phyloP scores from a whole-genome alignment of 2,797 vertebrate species.

The Pseudochromis fuscus region DNA sequence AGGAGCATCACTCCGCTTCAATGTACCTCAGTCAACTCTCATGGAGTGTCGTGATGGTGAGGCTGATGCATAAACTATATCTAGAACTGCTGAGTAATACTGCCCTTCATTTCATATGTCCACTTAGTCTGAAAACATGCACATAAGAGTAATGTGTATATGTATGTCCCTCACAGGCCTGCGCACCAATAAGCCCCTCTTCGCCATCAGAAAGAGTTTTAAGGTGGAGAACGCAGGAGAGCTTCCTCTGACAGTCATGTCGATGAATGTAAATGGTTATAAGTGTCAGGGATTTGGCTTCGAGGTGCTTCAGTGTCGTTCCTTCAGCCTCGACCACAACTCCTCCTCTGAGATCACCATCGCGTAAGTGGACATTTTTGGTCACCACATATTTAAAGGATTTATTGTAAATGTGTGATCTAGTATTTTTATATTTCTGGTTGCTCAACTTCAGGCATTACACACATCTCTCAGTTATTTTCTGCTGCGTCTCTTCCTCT shows the following conservation, averaged over 20 bases:
- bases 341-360: constrained; percentile 94
- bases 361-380: constrained; percentile 91
- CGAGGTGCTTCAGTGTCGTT: constrained; percentile 93
- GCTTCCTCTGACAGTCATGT: constrained; percentile 92
- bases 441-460: not conserved
- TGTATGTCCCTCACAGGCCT: constrained; percentile 81
- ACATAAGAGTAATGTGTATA: too few species aligned
- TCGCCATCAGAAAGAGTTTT: constrained; percentile 96
- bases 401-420: too few species aligned
- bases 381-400: too few species aligned
- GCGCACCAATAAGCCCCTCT: constrained; percentile 93
- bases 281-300: constrained; percentile 98
- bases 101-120: not conserved
- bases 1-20: constrained; percentile 94
- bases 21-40: constrained; percentile 96
- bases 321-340: constrained; percentile 92
- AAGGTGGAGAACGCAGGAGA: constrained; percentile 97
- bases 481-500: constrained; percentile 19
- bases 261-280: constrained; percentile 97
- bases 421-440: too few species aligned
- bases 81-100: not conserved
- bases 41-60: constrained; percentile 97
- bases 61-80: constrained; percentile 50
- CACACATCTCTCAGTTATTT: not conserved
- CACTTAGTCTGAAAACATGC: not conserved